Base-by-base conservation (phyloP, 2,797 vertebrate species). In the Urophycis tenuis region DNA sequence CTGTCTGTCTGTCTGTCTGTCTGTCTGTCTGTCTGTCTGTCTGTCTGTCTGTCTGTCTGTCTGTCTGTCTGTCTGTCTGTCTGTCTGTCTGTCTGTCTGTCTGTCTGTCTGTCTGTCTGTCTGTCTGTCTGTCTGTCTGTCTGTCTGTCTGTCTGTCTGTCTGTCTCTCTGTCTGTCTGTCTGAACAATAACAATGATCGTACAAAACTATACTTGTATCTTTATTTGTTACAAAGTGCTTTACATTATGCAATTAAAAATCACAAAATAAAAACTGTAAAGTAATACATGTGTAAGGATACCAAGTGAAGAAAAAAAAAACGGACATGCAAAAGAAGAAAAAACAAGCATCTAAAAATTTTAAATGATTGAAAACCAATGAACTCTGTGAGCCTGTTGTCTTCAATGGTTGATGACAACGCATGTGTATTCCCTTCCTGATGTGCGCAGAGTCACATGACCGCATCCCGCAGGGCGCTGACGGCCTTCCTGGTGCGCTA, bases 401-500 rank as follows among this genome's bases (percentile, higher is more conserved):
- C 5, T 70, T 31, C 6, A 32, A 70, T 22, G 22, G 19, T 0
- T 4, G 17, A 33, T 22, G 30, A 22, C 30, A 1, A 19, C 5
- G 31, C 32, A 17, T 22, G 14, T 31, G 32, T 4, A 31, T 32
- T 71, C 69, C 17, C 69, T n/a, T 19, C 69, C 30, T 3, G 14
- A 9, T 71, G 69, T 71, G 30, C 33, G 30, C 69, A 96, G 95
- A 91, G 93, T 81, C 91, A 95, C 76, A 77, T 93, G 32, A 84
- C 74, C 0, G 92, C 93, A 0, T 95, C 93, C 9, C 93, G 93
- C 64, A 91, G 90, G 71, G 92, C 94, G 0, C 91, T 95, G 3
- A 91, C 89, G 29, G 92, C 91, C 10, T 96, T 96, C 77, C 92
- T 96, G 15, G 12, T 22, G 1, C 90, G 88, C 7, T 96, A 95